Conservation (phyloP, 2,888 invertebrate species). For the Tenthredo livida region DNA sequence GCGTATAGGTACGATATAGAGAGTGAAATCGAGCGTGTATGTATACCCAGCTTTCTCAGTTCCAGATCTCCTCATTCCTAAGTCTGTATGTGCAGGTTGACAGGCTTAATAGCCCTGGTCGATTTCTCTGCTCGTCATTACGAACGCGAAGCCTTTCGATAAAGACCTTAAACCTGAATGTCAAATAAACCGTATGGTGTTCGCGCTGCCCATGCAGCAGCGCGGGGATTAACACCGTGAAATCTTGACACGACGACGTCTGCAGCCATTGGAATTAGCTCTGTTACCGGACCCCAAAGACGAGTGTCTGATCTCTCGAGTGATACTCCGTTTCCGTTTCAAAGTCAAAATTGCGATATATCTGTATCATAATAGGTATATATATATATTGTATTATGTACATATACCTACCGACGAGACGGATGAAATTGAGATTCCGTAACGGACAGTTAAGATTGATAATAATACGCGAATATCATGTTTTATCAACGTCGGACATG, state of each 20-base stretch:
- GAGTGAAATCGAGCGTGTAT: constrained; percentile 31
- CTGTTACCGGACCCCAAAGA: background rate
- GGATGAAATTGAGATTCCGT: background rate
- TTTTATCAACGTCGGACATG: constrained; percentile 31
- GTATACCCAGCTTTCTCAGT: constrained; percentile 19
- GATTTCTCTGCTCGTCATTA: constrained; percentile 9
- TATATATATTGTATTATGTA: background rate
- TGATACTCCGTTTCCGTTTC: constrained; percentile 24
- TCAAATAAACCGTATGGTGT: constrained; percentile 14
- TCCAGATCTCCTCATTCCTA: constrained; percentile 22
- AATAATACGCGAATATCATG: background rate
- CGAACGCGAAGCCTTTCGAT: constrained; percentile 13
- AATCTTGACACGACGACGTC: constrained; percentile 43
- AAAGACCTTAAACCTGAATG: constrained; percentile 40
- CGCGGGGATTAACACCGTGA: constrained; percentile 31
- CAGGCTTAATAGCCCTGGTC: constrained; percentile 22
- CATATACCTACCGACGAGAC: background rate
- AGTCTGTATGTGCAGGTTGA: background rate
- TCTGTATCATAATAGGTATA: too few relatives aligned
- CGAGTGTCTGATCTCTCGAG: background rate
- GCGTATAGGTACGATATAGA: background rate
- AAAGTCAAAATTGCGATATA: background rate
- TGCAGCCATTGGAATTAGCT: background rate
- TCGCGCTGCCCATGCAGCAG: background rate
- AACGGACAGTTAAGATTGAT: background rate